phyloP scores from a whole-genome alignment of 2,797 vertebrate genomes.

The Lepilemur ruficaudatus region DNA sequence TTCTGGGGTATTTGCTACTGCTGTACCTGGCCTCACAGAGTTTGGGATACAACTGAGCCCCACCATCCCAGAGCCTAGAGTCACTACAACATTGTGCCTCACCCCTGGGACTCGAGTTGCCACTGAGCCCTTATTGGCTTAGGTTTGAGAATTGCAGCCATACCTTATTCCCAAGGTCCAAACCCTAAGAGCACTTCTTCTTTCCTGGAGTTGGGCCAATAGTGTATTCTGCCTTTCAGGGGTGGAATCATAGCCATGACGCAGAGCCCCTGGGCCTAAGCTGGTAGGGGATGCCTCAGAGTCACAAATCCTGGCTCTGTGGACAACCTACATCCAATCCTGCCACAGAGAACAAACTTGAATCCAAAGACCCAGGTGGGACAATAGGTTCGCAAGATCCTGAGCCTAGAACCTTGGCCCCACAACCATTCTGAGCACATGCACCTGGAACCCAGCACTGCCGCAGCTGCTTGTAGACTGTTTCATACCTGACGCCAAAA shows the following conservation, averaged over 20 bases:
- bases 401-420: background rate
- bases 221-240: background rate
- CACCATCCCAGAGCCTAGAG: background rate
- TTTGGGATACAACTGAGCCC: background rate
- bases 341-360: background rate
- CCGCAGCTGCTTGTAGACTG: too few species aligned
- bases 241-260: background rate
- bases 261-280: background rate
- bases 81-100: background rate
- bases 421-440: too few species aligned
- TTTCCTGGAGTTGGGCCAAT: background rate
- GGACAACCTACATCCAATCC: background rate
- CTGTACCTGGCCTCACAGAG: background rate
- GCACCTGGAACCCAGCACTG: too few species aligned
- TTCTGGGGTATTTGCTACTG: background rate
- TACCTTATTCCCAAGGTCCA: background rate
- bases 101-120: background rate
- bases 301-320: background rate
- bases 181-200: background rate
- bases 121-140: background rate
- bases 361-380: background rate
- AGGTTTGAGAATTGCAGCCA: background rate
- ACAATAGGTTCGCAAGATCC: background rate
- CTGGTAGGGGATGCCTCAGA: background rate
- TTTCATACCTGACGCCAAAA: background rate